Conservation (phyloP, 2,888 invertebrate species). For the Nemotelus pantherinus region DNA sequence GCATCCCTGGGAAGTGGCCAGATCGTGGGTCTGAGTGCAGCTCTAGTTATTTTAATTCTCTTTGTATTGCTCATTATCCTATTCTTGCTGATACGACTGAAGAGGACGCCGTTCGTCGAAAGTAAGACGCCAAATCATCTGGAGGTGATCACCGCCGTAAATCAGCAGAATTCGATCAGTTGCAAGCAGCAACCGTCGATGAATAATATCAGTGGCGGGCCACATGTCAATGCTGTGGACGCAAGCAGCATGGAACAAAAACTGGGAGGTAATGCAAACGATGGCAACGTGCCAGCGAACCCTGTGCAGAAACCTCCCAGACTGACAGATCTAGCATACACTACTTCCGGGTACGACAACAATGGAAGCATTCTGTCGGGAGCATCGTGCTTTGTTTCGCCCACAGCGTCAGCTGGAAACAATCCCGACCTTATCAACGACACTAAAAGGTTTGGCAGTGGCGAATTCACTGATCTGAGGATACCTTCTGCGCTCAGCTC, state of each 20-base stretch:
- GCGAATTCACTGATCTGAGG: slow-evolving; percentile 62
- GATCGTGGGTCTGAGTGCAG: slow-evolving; percentile 85
- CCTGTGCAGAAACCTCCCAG: slow-evolving; percentile 79
- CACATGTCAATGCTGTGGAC: slow-evolving; percentile 63
- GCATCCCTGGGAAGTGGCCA: slow-evolving; percentile 84
- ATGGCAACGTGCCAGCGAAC: slow-evolving; percentile 67
- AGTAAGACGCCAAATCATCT: slow-evolving; percentile 80
- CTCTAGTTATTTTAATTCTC: slow-evolving; percentile 79
- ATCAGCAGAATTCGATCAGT: slow-evolving; percentile 66
- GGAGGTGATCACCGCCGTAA: slow-evolving; percentile 76
- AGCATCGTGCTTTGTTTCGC: slow-evolving; percentile 77
- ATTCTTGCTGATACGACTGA: slow-evolving; percentile 77
- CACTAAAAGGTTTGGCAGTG: slow-evolving; percentile 74
- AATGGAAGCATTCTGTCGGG: slow-evolving; percentile 73
- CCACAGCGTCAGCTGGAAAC: slow-evolving; percentile 78
- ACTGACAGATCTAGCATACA: slow-evolving; percentile 74
- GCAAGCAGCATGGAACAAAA: slow-evolving; percentile 27
- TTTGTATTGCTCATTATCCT: slow-evolving; percentile 78
- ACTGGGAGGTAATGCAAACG: slow-evolving; percentile 62
- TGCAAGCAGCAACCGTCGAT: slow-evolving; percentile 64
- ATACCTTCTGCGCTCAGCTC: slow-evolving; percentile 63
- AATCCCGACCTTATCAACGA: slow-evolving; percentile 89
- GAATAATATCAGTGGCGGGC: slow-evolving; percentile 67
- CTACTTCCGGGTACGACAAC: slow-evolving; percentile 76
- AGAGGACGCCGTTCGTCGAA: slow-evolving; percentile 78